Conservation (phyloP, 2,797 vertebrate species). For the Melanotaenia pygmaea region DNA sequence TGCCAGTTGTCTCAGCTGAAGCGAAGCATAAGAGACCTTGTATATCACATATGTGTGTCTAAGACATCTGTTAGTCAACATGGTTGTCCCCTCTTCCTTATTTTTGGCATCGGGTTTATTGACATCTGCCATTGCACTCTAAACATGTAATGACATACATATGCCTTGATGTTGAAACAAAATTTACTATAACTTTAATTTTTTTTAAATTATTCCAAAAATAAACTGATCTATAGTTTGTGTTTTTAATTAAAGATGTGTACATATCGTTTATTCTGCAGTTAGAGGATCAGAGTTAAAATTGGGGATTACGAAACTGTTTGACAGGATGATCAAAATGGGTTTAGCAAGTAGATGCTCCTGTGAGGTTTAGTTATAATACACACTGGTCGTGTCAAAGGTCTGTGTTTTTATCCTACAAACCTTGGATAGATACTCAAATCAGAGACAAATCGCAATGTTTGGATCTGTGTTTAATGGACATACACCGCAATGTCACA, state of each 20-base stretch:
- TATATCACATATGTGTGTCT: slow-evolving; percentile 70
- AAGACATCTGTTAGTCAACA: slow-evolving; percentile 77
- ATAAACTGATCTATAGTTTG: slow-evolving; percentile 38
- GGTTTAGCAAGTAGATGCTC: neutral
- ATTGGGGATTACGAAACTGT: neutral
- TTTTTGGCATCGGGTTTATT: slow-evolving; percentile 74
- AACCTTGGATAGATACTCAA: slow-evolving; percentile 23
- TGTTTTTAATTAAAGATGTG: slow-evolving; percentile 50
- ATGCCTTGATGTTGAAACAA: slow-evolving; percentile 62
- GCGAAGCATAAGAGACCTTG: slow-evolving; percentile 72
- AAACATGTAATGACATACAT: slow-evolving; percentile 52
- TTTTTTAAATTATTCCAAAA: slow-evolving; percentile 64
- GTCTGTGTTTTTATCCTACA: slow-evolving; percentile 19
- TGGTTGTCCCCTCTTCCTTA: slow-evolving; percentile 51
- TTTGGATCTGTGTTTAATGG: slow-evolving; percentile 22
- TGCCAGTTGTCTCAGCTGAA: slow-evolving; percentile 73
- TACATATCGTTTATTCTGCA: slow-evolving; percentile 33
- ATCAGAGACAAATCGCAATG: slow-evolving; percentile 2
- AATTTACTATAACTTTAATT: slow-evolving; percentile 52
- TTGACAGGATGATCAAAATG: neutral
- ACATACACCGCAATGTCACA: slow-evolving; percentile 1
- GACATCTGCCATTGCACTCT: slow-evolving; percentile 64
- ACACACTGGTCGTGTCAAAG: neutral
- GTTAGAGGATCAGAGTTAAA: slow-evolving; percentile 10
- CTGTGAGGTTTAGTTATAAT: neutral